Evolutionary conservation across 2,113 vertebrate genomes (phyloP).

Genomic region (Melanerpes aurifrons): DNA sequence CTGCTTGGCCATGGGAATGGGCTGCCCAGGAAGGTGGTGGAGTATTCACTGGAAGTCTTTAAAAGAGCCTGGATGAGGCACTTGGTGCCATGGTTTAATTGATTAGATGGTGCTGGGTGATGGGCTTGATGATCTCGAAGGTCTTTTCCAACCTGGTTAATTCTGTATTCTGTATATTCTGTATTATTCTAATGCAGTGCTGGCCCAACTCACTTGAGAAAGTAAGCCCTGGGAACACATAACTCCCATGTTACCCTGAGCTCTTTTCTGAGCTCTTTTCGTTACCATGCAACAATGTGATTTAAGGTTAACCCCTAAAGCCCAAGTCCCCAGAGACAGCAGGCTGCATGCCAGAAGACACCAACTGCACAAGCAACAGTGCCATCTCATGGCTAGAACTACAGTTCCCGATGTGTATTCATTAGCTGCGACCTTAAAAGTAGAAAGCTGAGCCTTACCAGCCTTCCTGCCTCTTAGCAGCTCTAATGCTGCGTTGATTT

Average conservation of each 20-base stretch:
- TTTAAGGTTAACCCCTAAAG: not conserved
- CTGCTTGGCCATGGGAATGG: not conserved
- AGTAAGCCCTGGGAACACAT: not conserved
- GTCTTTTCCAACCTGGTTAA: too few relatives aligned
- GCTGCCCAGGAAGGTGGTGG: too few relatives aligned
- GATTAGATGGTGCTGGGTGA: too few relatives aligned
- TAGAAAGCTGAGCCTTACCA: conserved; percentile 67
- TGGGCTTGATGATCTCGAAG: too few relatives aligned
- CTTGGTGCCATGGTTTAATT: too few relatives aligned
- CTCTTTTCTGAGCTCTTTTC: not conserved
- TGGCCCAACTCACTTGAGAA: not conserved
- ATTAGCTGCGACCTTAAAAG: not conserved
- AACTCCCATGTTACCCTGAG: not conserved
- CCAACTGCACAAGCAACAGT: conserved; percentile 34
- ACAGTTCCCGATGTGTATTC: not conserved
- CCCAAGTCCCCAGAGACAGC: conserved; percentile 6
- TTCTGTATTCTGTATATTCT: too few relatives aligned
- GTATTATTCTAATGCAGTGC: accelerated
- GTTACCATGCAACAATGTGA: not conserved
- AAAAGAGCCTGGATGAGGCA: too few relatives aligned
- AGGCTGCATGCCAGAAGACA: not conserved
- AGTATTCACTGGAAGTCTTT: too few relatives aligned
- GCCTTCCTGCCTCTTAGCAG: conserved; percentile 38
- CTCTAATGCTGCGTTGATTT: conserved; percentile 27
- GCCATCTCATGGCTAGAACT: conserved; percentile 74